A percentile compares a stretch with the other conserved stretches of the same genome.
Conservation (phyloP, 1,140 invertebrate species). For the Camponotus floridanus region DNA sequence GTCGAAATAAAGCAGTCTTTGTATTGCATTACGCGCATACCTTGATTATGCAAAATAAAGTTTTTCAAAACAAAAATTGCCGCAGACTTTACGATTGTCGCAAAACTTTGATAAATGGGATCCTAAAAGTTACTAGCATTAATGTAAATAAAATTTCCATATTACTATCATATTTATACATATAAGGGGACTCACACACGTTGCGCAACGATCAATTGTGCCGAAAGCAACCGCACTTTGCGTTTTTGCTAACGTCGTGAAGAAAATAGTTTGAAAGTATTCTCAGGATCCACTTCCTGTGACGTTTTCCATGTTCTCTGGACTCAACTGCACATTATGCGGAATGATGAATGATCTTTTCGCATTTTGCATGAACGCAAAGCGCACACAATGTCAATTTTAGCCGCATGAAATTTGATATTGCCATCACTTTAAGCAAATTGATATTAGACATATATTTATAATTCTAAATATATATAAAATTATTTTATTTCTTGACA, state of each 20-base stretch:
- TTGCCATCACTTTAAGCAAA: constrained; percentile 19
- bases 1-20: neutral
- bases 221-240: constrained; percentile 49
- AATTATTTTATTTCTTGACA: constrained; percentile 24
- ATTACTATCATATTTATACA: constrained; percentile 56
- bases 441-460: constrained; percentile 30
- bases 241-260: constrained; percentile 48
- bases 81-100: constrained; percentile 22
- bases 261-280: constrained; percentile 59
- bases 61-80: constrained; percentile 38
- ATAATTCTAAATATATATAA: neutral
- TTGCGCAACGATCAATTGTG: constrained; percentile 59
- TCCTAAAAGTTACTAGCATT: constrained; percentile 54
- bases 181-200: constrained; percentile 48
- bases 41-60: constrained; percentile 16
- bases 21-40: neutral
- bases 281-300: constrained; percentile 45
- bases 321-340: constrained; percentile 27
- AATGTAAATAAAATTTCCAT: constrained; percentile 55
- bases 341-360: constrained; percentile 57
- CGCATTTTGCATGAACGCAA: constrained; percentile 23
- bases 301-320: constrained; percentile 51
- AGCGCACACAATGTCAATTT: constrained; percentile 49
- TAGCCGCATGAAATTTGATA: constrained; percentile 44
- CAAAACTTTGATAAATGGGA: constrained; percentile 55